These are phyloP conservation scores for Lutraria rhynchaena DNA, from an alignment of 1,140 invertebrate species.

Conservation along the genomic window DNA sequence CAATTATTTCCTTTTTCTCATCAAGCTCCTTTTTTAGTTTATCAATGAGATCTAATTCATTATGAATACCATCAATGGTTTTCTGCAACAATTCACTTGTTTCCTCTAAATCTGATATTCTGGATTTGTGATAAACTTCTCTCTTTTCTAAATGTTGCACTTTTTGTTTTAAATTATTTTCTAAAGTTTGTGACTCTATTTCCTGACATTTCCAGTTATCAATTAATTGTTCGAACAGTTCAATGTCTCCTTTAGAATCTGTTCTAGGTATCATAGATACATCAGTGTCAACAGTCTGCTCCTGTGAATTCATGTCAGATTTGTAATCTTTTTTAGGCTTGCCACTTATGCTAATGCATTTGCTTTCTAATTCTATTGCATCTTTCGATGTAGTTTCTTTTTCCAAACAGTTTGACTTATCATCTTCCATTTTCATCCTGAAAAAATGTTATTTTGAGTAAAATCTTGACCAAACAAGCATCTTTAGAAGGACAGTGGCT, in stretches of 20 bases:
- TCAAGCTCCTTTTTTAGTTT: conserved; percentile 29
- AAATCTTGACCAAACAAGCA: too few species aligned
- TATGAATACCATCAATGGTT: conserved; percentile 31
- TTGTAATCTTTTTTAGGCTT: too few species aligned
- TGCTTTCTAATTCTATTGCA: too few species aligned
- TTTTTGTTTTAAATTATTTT: not conserved
- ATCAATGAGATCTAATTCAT: conserved; percentile 28
- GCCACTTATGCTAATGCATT: too few species aligned
- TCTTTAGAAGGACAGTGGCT: too few species aligned
- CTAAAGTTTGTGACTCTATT: not conserved
- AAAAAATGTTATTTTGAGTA: too few species aligned
- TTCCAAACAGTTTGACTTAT: too few species aligned
- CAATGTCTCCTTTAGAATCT: conserved; percentile 36
- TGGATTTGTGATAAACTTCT: not conserved
- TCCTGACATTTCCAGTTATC: conserved; percentile 18
- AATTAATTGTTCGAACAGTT: conserved; percentile 42
- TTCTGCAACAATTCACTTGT: conserved; percentile 28
- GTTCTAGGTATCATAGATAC: too few species aligned
- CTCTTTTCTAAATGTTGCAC: conserved; percentile 29
- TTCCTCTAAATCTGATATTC: conserved; percentile 27
- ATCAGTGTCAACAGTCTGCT: too few species aligned
- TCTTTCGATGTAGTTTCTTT: too few species aligned
- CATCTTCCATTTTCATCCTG: too few species aligned
- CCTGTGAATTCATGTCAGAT: too few species aligned
- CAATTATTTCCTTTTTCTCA: conserved; percentile 10